Evolutionary conservation across 2,888 invertebrate genomes (phyloP).

Genomic region (Chalcosyrphus nemorum): DNA sequence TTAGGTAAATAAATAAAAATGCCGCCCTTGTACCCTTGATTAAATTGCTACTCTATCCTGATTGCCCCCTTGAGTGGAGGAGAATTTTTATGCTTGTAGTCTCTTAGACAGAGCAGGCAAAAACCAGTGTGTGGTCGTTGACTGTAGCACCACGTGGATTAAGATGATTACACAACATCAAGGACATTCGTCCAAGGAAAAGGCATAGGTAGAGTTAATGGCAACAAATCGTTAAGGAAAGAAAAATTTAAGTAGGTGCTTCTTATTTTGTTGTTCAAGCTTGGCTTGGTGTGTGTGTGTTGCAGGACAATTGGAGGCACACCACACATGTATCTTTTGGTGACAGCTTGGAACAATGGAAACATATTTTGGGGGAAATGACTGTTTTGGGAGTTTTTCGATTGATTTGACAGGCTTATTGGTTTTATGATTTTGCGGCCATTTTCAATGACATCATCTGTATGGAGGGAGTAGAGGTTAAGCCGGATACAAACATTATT

Average conservation of each 20-base stretch:
- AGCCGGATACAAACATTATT: too few species aligned
- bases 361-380: neutral
- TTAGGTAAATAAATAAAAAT: slow-evolving; percentile 27
- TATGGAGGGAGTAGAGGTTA: too few species aligned
- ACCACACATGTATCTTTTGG: neutral
- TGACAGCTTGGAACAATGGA: neutral
- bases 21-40: neutral
- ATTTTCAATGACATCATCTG: neutral
- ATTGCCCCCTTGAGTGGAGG: slow-evolving; percentile 21
- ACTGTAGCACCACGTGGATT: slow-evolving; percentile 1
- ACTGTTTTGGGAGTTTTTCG: neutral
- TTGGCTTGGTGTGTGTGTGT: neutral
- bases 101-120: neutral
- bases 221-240: slow-evolving; percentile 37
- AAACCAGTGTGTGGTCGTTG: neutral
- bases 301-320: neutral
- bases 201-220: slow-evolving; percentile 18
- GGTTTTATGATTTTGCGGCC: neutral
- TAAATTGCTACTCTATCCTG: slow-evolving; percentile 19
- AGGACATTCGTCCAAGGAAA: neutral
- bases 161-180: slow-evolving; percentile 10
- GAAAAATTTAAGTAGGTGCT: neutral
- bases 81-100: neutral
- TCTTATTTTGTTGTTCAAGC: neutral
- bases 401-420: slow-evolving; percentile 16